Evolutionary conservation across 2,888 invertebrate species (phyloP).

Genomic region (Leucophenga maculata): DNA sequence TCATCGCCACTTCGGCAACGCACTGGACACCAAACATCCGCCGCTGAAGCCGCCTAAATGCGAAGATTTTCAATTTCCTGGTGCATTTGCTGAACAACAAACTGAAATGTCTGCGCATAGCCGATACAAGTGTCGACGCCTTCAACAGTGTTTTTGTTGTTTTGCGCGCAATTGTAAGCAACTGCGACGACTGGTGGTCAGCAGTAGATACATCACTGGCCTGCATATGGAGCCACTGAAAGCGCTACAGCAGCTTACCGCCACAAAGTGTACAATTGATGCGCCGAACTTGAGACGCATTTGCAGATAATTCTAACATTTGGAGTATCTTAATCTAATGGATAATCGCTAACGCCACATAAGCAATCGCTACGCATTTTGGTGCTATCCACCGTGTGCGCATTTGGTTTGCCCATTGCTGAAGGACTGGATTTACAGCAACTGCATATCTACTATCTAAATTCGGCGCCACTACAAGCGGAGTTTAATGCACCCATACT

Average conservation of each 20-base stretch:
- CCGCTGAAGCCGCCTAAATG: not conserved
- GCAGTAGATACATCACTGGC: constrained; percentile 11
- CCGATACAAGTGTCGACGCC: not conserved
- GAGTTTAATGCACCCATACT: no score
- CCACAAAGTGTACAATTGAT: not conserved
- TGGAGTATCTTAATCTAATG: not conserved
- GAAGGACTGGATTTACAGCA: not conserved
- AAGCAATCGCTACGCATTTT: not conserved
- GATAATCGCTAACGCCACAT: not conserved
- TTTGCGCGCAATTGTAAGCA: not conserved
- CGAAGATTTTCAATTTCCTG: not conserved
- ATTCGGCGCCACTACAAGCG: no score
- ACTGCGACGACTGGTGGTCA: not conserved
- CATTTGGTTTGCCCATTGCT: not conserved
- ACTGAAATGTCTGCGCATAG: not conserved
- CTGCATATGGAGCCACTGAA: not conserved
- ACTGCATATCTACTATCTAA: no score
- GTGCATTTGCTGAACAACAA: not conserved
- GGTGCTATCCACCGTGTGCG: not conserved
- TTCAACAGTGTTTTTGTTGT: constrained; percentile 10
- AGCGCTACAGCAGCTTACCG: not conserved
- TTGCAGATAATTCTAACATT: not conserved
- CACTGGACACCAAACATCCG: not conserved
- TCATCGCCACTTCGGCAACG: not conserved
- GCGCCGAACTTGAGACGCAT: not conserved